phyloP scores from a whole-genome alignment of 2,888 invertebrate genomes.

The Ornithoptera priamus region DNA sequence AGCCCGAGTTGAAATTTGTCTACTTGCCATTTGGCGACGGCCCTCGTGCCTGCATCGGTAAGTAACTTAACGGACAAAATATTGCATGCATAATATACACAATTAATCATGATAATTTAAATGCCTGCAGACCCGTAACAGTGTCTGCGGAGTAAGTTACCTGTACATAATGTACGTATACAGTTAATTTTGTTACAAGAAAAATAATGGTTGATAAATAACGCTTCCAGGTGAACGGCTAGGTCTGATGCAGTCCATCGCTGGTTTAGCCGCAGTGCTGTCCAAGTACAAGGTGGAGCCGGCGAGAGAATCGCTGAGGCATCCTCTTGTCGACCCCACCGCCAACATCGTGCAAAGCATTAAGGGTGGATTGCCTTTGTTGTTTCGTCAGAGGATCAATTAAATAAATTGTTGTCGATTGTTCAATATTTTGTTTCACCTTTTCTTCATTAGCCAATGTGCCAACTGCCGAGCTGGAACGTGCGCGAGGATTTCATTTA shows the following conservation, averaged over 20 bases:
- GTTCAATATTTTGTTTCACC: too few species aligned
- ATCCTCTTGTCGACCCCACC: conserved; percentile 45
- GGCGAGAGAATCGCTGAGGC: conserved; percentile 43
- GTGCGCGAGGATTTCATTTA: too few species aligned
- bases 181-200: too few species aligned
- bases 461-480: too few species aligned
- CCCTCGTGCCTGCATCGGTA: conserved; percentile 58
- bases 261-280: conserved; percentile 60
- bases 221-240: conserved; percentile 51
- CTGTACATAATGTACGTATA: too few species aligned
- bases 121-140: too few species aligned
- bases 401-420: not conserved
- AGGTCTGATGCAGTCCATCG: conserved; percentile 65
- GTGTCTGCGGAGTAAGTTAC: too few species aligned
- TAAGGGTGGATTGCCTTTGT: conserved; percentile 50
- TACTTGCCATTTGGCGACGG: conserved; percentile 61
- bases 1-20: conserved; percentile 41
- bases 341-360: conserved; percentile 56
- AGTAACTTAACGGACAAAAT: conserved; percentile 26
- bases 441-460: too few species aligned
- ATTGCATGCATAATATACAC: too few species aligned
- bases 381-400: conserved; percentile 30
- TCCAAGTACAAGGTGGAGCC: conserved; percentile 51
- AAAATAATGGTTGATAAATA: too few species aligned
- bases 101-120: too few species aligned